These are phyloP conservation scores for Vespertilio murinus DNA, from an alignment of 2,797 vertebrate species.

Conservation along the genomic window DNA sequence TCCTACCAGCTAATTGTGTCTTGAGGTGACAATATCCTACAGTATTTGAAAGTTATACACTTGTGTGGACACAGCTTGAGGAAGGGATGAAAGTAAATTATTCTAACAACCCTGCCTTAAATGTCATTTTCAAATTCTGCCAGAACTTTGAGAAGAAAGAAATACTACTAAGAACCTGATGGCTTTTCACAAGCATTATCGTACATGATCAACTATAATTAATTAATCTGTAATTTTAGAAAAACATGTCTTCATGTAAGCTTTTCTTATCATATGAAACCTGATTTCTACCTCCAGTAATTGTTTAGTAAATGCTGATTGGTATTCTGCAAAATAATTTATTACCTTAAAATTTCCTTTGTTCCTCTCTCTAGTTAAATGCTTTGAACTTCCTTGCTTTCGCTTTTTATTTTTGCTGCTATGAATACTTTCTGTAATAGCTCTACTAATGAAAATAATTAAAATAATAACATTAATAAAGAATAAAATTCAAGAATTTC, in stretches of 20 bases:
- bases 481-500: constrained; percentile 51
- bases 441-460: constrained; percentile 57
- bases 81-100: not conserved
- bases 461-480: constrained; percentile 61
- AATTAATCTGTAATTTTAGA: not conserved
- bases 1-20: not conserved
- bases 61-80: not conserved
- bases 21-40: not conserved
- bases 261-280: not conserved
- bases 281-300: not conserved
- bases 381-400: constrained; percentile 10
- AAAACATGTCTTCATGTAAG: not conserved
- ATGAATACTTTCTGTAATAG: constrained; percentile 32
- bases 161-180: not conserved
- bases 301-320: not conserved
- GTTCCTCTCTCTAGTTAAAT: not conserved
- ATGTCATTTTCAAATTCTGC: not conserved
- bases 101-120: not conserved
- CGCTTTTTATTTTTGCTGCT: constrained; percentile 18
- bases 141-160: not conserved
- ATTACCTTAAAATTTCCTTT: not conserved
- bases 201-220: not conserved
- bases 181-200: not conserved
- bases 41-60: not conserved
- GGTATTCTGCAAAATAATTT: not conserved